Percentiles rank a stretch among this genome's conserved stretches.
phyloP scores from a whole-genome alignment of 2,888 invertebrate genomes.

The Pediacus dermestoides region DNA sequence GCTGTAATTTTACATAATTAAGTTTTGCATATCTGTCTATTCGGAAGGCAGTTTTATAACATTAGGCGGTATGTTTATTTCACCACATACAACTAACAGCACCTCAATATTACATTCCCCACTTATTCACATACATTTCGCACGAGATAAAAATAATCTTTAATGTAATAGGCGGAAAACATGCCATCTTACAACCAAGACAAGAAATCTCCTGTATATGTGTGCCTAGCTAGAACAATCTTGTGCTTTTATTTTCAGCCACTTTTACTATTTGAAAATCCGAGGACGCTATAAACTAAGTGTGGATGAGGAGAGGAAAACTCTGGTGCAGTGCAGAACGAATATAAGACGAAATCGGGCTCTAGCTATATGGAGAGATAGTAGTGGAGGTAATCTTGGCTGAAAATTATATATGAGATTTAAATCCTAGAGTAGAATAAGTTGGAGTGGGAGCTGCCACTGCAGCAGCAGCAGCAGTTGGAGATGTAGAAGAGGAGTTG shows the following conservation, averaged over 20 bases:
- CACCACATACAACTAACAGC: constrained; percentile 22
- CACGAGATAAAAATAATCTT: constrained; percentile 45
- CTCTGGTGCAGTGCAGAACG: no score
- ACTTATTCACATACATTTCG: constrained; percentile 40
- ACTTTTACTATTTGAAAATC: no score
- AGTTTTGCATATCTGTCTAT: constrained; percentile 46
- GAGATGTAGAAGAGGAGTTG: constrained; percentile 36
- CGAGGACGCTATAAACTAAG: no score
- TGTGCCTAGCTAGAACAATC: no score
- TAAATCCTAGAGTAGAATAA: constrained; percentile 29
- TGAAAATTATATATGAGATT: constrained; percentile 27
- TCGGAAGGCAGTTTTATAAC: constrained; percentile 34
- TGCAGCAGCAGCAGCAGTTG: constrained; percentile 31
- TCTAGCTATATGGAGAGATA: no score
- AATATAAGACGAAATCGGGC: constrained; percentile 16
- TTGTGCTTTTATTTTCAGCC: no score
- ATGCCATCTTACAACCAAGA: constrained; percentile 40
- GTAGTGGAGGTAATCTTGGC: constrained; percentile 21
- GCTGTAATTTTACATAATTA: constrained; percentile 44
- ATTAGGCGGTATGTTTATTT: constrained; percentile 10
- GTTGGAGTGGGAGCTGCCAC: constrained; percentile 14
- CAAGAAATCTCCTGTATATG: constrained; percentile 23
- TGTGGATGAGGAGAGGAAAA: no score
- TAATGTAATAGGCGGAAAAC: constrained; percentile 45
- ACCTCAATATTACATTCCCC: constrained; percentile 32